Conservation (phyloP, 2,113 vertebrate genomes). For the Heterochromis multidens region DNA sequence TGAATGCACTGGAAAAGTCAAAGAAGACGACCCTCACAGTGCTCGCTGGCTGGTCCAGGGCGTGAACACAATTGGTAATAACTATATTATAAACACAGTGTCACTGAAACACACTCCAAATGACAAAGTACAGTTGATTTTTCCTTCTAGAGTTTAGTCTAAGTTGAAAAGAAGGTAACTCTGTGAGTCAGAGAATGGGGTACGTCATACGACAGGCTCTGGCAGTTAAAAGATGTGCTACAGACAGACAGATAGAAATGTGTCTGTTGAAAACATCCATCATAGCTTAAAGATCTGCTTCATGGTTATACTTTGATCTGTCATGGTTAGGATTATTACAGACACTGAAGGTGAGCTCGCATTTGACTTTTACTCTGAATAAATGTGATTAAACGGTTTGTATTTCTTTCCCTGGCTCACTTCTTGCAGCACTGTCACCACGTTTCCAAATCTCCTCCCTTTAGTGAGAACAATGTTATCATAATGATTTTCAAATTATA, state of each 20-base stretch:
- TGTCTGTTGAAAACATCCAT: neutral
- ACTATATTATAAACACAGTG: neutral
- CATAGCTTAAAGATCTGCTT: neutral
- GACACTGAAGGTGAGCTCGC: neutral
- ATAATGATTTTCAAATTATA: neutral
- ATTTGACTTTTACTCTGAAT: neutral
- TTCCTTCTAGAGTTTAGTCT: neutral
- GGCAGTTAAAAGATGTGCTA: neutral
- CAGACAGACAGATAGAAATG: neutral
- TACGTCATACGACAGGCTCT: rapidly evolving
- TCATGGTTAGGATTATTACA: neutral
- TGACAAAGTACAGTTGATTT: neutral
- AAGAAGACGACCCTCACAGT: too few species aligned
- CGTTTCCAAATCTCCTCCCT: neutral
- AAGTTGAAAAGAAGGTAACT: neutral
- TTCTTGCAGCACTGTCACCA: neutral
- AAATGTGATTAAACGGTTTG: neutral
- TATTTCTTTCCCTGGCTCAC: neutral
- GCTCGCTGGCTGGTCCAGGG: too few species aligned
- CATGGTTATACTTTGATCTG: neutral
- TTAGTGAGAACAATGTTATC: neutral
- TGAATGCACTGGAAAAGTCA: too few species aligned
- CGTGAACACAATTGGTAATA: neutral
- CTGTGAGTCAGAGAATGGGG: neutral
- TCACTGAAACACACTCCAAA: neutral